Percentiles rank a stretch among this genome's conserved stretches.
Evolutionary conservation across 2,888 invertebrate species (phyloP).

Genomic region (Ectemnius lituratus): DNA sequence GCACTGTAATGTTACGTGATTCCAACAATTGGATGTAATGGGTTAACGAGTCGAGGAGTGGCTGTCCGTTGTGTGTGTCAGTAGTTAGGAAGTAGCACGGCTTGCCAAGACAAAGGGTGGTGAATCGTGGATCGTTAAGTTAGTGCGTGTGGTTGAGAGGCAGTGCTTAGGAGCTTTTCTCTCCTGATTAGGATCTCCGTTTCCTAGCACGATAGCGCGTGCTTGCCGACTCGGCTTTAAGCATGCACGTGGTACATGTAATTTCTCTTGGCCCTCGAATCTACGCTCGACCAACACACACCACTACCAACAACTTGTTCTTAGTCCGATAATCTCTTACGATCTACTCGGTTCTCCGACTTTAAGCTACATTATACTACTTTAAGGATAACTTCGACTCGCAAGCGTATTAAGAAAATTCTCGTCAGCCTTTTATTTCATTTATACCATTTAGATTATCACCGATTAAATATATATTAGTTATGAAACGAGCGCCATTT

Average conservation of each 20-base stretch:
- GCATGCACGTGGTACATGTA: conserved; percentile 31
- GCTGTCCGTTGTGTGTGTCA: not conserved
- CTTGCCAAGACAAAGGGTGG: not conserved
- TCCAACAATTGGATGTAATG: too few relatives aligned
- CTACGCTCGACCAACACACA: too few relatives aligned
- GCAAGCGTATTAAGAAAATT: too few relatives aligned
- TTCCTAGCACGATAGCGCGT: not conserved
- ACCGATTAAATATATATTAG: too few relatives aligned
- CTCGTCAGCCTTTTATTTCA: too few relatives aligned
- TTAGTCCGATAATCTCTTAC: conserved; percentile 26
- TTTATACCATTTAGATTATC: too few relatives aligned
- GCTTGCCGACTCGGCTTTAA: conserved; percentile 17
- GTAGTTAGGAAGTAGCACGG: not conserved
- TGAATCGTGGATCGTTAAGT: conserved; percentile 5
- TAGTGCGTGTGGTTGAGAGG: conserved; percentile 23
- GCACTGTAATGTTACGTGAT: too few relatives aligned
- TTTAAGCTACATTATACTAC: too few relatives aligned
- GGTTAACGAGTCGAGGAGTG: too few relatives aligned
- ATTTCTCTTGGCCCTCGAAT: conserved; percentile 38
- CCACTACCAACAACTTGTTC: too few relatives aligned
- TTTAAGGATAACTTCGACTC: too few relatives aligned
- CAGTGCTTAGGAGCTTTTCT: conserved; percentile 21
- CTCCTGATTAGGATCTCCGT: conserved; percentile 38
- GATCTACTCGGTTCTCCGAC: not conserved
- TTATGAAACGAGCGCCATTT: too few relatives aligned